Evolutionary conservation across 2,888 invertebrate genomes (phyloP).

Genomic region (Smittia aterrima): DNA sequence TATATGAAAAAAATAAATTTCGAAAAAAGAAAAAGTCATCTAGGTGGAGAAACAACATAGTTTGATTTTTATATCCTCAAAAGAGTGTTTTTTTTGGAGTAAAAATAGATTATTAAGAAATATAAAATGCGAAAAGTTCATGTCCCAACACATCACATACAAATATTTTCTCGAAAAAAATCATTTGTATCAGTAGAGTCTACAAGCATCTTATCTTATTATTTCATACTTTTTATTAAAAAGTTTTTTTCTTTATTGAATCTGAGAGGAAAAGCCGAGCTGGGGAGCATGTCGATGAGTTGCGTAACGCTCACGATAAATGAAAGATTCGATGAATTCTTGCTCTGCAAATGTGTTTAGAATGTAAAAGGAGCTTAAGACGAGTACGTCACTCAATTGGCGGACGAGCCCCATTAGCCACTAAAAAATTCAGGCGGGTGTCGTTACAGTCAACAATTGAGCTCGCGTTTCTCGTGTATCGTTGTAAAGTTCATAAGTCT

Average conservation of each 20-base stretch:
- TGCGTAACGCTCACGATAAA: background rate
- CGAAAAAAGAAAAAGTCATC: constrained; percentile 25
- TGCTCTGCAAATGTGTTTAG: too few species aligned
- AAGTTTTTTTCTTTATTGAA: constrained; percentile 24
- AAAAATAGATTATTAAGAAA: constrained; percentile 38
- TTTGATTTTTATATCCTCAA: constrained; percentile 41
- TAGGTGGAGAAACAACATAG: constrained; percentile 37
- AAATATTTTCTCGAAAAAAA: constrained; percentile 26
- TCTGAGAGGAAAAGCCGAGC: background rate
- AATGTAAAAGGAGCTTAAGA: too few species aligned
- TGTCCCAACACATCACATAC: constrained; percentile 14
- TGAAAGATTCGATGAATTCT: too few species aligned
- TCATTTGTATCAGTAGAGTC: constrained; percentile 30
- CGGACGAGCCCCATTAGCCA: background rate
- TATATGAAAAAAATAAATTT: constrained; percentile 15
- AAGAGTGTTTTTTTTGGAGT: constrained; percentile 35
- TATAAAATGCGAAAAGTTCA: constrained; percentile 21
- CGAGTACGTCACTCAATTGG: too few species aligned
- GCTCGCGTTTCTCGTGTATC: background rate
- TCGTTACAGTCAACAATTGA: background rate
- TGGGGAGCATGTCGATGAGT: background rate
- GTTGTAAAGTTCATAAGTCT: too few species aligned
- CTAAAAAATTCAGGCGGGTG: background rate
- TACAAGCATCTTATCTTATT: constrained; percentile 33
- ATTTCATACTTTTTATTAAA: constrained; percentile 5